Evolutionary conservation across 2,888 invertebrate species (phyloP), one percentile per base, ranked within the genome.

Genomic region (Napeogenes sylphis): DNA sequence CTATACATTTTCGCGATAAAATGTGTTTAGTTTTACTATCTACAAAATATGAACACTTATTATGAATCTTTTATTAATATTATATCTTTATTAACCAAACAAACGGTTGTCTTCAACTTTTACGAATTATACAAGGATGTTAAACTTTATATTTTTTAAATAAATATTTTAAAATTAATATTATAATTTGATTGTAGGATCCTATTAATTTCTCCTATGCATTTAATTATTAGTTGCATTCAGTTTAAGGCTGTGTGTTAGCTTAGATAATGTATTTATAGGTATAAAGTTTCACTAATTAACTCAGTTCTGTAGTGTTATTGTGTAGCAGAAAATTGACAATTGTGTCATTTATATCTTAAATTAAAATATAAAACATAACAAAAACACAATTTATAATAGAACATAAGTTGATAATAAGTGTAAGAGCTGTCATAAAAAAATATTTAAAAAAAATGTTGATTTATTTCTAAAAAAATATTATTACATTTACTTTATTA

Each of bases 141-240:
- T 21, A 47, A n/a, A 14, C 5, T 78, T 76, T 79, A 78, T 80
- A 72, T 71, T 83, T 80, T 85, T 87, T 85, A 21, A 21, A 21
- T n/a, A 21, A 86, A 85, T 85, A 86, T 85, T 82, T 83, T 83
- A 71, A 75, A 65, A 67, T 75, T 75, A 75, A 68, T 72, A 64
- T 72, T 73, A 68, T 80, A 73, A 54, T 45, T 61, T 54, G 30
- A 21, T 21, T 5, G 12, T n/a, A 14, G 47, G 4, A n/a, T 47
- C 6, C 6, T 45, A 32, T n/a, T 10, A 45, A 21, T 4, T 45
- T 55, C 35, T 32, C 59, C 21, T 21, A 21, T 21, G 1, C 21
- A 21, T 66, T 67, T 65, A 42, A 47, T 53, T 46, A 30, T 45
- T 32, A 38, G 21, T 55, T 56, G 12, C 14, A 46, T 71, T 59